Conservation (phyloP, 2,888 invertebrate genomes). For the Odontothrips loti region DNA sequence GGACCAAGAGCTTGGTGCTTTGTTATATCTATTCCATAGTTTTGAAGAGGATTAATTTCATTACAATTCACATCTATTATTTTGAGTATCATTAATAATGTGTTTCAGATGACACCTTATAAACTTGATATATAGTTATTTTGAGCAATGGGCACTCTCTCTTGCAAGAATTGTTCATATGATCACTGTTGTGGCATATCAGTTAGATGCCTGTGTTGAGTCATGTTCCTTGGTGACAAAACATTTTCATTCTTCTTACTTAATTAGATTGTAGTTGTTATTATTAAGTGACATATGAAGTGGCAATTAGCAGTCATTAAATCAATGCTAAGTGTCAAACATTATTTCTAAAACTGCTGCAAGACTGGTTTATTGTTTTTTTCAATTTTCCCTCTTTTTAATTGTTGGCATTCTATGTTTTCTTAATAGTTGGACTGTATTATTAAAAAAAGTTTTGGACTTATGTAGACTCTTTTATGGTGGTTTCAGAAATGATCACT, state of each 20-base stretch:
- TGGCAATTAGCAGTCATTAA: neutral
- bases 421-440: too few relatives aligned
- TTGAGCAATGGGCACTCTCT: too few relatives aligned
- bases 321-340: neutral
- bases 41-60: neutral
- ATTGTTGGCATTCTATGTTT: too few relatives aligned
- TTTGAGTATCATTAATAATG: neutral
- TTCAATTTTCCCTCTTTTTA: neutral
- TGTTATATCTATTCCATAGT: slow-evolving; percentile 1
- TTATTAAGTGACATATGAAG: neutral
- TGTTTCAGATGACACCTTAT: neutral
- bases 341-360: neutral
- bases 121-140: neutral
- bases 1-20: neutral
- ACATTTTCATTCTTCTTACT: slow-evolving; percentile 10
- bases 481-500: too few relatives aligned
- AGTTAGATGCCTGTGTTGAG: neutral
- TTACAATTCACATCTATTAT: neutral
- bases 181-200: neutral
- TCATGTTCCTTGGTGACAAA: neutral
- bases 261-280: slow-evolving; percentile 5
- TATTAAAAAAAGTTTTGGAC: too few relatives aligned
- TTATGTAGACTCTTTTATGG: too few relatives aligned
- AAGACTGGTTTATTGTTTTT: neutral
- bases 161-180: neutral